Evolutionary conservation across 2,113 vertebrate species (phyloP), one percentile per base, ranked within the genome.

Genomic region (Heterotilapia buettikoferi): DNA sequence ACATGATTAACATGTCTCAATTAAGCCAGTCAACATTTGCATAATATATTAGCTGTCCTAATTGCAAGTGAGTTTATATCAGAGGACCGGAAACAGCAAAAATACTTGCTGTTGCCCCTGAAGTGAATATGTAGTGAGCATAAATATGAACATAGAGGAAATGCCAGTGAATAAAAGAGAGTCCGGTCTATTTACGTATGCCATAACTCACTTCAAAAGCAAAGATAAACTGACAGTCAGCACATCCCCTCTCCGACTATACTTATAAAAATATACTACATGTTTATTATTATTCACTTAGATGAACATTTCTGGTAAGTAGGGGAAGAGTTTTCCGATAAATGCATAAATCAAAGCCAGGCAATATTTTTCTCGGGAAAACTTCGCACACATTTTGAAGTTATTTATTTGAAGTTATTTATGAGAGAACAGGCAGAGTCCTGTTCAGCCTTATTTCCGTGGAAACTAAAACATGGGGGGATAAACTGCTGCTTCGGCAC

Each of bases 1-100:
- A 99, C 98, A 98, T 99, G 98, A 99, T 99, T 99, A 99, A 99
- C 98, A 99, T 97, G 98, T 99, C 98, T 99, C 98, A 97, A 97
- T 97, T 97, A 97, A 95, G 95, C 96, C 96, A 97, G 98, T 99
- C 98, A 98, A 98, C 98, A 99, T 99, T 99, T 99, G 98, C 98
- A 99, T 99, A 99, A 99, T 98, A 98, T 98, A 99, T 98, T 98
- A 98, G 98, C 97, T 96, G 93, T 97, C 97, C 97, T 99, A 97
- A 97, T 98, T 97, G 98, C 97, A 92, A 97, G 97, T 92, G 95
- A 97, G 97, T 97, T 96, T 93, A 95, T 93, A 95, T 88, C 93
- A 96, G 98, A 98, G 97, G 97, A 96, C 96, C 94, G 92, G 96
- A 97, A 97, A 97, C 97, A 97, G 97, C 89, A 94, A 95, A 95